Conservation (phyloP, 1,140 invertebrate genomes). For the Scaptomyza hsui region DNA sequence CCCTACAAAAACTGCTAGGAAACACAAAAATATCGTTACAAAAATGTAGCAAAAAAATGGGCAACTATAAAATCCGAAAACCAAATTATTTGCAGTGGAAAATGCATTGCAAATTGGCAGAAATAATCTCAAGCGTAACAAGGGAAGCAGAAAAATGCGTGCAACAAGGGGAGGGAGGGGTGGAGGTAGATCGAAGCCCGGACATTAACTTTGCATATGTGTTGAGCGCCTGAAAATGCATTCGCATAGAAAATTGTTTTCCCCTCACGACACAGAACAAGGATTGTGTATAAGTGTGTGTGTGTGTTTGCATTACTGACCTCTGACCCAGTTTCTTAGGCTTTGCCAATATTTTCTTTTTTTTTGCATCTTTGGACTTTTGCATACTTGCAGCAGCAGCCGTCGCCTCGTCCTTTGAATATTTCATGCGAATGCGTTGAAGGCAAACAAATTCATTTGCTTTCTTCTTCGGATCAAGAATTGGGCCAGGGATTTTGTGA, state of each 20-base stretch:
- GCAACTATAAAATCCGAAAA: constrained; percentile 56
- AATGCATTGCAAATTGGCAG: constrained; percentile 67
- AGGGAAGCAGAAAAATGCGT: constrained; percentile 7
- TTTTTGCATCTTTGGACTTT: constrained; percentile 55
- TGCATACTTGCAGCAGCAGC: constrained; percentile 48
- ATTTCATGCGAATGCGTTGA: constrained; percentile 39
- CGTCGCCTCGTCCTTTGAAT: constrained; percentile 46
- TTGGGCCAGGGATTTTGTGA: constrained; percentile 5
- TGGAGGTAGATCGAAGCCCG: constrained; percentile 2
- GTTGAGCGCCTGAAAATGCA: constrained; percentile 21
- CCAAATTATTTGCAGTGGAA: constrained; percentile 47
- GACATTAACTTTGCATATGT: constrained; percentile 59
- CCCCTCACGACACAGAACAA: constrained; percentile 23
- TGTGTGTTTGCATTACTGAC: constrained; percentile 41
- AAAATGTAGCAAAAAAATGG: constrained; percentile 40
- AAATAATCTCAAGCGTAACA: constrained; percentile 71
- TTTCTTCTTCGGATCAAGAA: constrained; percentile 16
- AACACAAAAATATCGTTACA: constrained; percentile 48
- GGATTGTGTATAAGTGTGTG: constrained; percentile 21
- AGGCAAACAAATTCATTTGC: constrained; percentile 65
- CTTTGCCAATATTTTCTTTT: constrained; percentile 57
- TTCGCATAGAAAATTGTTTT: constrained; percentile 65
- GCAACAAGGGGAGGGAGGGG: constrained; percentile 21
- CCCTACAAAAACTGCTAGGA: constrained; percentile 3
- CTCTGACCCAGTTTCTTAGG: constrained; percentile 65